Conservation (phyloP, 2,113 vertebrate genomes). For the Xiphophorus hellerii region DNA sequence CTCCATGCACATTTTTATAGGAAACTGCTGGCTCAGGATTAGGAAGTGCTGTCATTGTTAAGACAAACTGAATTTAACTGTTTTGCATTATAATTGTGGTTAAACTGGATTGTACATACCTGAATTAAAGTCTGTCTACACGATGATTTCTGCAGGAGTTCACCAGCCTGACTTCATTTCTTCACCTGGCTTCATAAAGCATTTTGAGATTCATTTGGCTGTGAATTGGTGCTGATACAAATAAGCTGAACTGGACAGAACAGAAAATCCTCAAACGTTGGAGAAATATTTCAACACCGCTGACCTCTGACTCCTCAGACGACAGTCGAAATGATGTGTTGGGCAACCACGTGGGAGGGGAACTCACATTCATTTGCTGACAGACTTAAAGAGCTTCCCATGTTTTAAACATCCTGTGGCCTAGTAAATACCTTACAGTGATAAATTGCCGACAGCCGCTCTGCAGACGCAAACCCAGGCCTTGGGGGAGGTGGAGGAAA, state of each 20-base stretch:
- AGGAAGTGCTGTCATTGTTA: neutral
- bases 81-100: neutral
- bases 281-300: neutral
- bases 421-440: constrained; percentile 74
- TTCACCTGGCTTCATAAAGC: neutral
- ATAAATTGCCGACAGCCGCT: constrained; percentile 68
- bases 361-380: constrained; percentile 28
- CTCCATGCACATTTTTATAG: constrained; percentile 51
- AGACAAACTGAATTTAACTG: neutral
- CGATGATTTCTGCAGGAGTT: neutral
- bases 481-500: constrained; percentile 29
- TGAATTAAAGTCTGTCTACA: neutral
- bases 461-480: constrained; percentile 47
- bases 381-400: constrained; percentile 61
- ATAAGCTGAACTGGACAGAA: no score
- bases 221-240: no score
- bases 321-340: constrained; percentile 11
- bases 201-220: no score
- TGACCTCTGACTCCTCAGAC: constrained; percentile 4
- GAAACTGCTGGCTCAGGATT: neutral
- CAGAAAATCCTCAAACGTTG: neutral
- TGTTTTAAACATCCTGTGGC: constrained; percentile 75
- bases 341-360: constrained; percentile 30
- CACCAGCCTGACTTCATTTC: neutral
- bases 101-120: neutral